Evolutionary conservation across 2,113 vertebrate genomes (phyloP), one percentile per base, ranked within the genome.

Genomic region (Calidris pugnax): DNA sequence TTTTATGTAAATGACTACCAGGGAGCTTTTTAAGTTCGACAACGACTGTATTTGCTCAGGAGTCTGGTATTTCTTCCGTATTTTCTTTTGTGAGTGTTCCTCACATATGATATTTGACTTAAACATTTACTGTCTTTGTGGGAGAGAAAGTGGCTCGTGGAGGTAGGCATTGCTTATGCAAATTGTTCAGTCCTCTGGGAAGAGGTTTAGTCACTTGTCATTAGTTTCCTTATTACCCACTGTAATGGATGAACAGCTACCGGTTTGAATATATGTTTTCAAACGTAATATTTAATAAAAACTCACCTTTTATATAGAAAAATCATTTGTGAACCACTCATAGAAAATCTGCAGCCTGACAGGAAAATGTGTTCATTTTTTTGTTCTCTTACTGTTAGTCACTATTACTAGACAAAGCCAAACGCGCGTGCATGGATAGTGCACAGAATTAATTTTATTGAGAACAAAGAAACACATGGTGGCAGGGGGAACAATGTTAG

Each of bases 381-480:
- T 67, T 82, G 32, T 86, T 96, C 87, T n/a, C 57, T 88, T 28
- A 53, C 88, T 96, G n/a, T 72, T 85, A 82, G 56, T 92, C 60
- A 50, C 86, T 78, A 43, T 79, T 93, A 12, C 2, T 28, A 94
- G 85, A 80, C 69, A 66, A 96, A 93, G 86, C 93, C 86, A 67
- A 94, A 85, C 4, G 81, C 27, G 62, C 1, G 0, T 67, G 79
- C 64, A 43, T 0, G 4, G 84, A 64, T 19, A 53, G 74, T 6
- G 59, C 72, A 17, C 59, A 91, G 96, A 93, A 96, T 89, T 90
- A 47, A 96, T 86, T 72, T 87, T 78, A 56, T 41, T 1, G 4
- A 93, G 97, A 97, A 98, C 97, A 97, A 97, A 97, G 96, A 84
- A 96, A 96, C 96, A 94, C 95, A 67, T 72, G 90, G 91, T 71